phyloP scores from a whole-genome alignment of 2,113 vertebrate species.

The Cairina moschata region DNA sequence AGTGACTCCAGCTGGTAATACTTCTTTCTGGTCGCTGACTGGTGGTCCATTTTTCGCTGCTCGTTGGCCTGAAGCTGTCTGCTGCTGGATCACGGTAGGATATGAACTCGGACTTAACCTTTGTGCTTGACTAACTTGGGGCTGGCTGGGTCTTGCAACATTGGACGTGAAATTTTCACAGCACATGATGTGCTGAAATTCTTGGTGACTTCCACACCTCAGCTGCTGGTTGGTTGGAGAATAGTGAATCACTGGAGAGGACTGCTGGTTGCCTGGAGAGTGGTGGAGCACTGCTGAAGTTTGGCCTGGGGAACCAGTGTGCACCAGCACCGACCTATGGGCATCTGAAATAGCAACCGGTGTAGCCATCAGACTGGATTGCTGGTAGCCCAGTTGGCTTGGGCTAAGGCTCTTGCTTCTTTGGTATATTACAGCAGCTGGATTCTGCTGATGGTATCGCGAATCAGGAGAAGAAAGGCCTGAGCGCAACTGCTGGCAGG shows the following conservation, averaged over 20 bases:
- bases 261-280: conserved; percentile 78
- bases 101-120: conserved; percentile 81
- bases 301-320: conserved; percentile 86
- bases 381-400: conserved; percentile 86
- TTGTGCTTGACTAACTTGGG: conserved; percentile 73
- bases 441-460: conserved; percentile 89
- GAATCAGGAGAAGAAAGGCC: conserved; percentile 84
- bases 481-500: conserved; percentile 89
- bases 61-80: conserved; percentile 78
- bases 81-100: conserved; percentile 94
- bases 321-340: conserved; percentile 94
- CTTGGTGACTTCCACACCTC: conserved; percentile 82
- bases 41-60: conserved; percentile 81
- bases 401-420: conserved; percentile 87
- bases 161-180: conserved; percentile 84
- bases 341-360: conserved; percentile 83
- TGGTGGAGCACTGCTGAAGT: conserved; percentile 70
- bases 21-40: conserved; percentile 77
- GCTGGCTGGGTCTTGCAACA: conserved; percentile 69
- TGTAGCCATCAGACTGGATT: conserved; percentile 70
- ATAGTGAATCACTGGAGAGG: conserved; percentile 93
- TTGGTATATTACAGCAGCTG: conserved; percentile 87
- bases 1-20: conserved; percentile 83
- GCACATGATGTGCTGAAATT: conserved; percentile 91
- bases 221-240: conserved; percentile 89